These are phyloP conservation scores for Dryoscopus gambensis DNA, from an alignment of 2,113 vertebrate species.

Conservation along the genomic window DNA sequence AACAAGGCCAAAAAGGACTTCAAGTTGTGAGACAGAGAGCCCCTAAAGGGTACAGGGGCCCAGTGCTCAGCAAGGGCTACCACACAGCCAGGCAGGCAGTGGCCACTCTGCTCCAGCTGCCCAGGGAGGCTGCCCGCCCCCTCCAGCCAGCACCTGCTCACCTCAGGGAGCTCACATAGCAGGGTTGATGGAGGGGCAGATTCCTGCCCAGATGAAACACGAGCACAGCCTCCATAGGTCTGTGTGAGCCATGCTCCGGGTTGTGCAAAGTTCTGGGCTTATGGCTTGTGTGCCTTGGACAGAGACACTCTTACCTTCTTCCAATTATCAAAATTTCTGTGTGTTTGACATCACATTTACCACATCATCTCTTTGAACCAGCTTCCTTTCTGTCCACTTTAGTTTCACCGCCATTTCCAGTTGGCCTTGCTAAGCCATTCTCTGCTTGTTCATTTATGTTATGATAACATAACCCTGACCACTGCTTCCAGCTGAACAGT, in stretches of 20 bases:
- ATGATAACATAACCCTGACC: not conserved
- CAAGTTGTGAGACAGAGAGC: not conserved
- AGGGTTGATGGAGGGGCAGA: not conserved
- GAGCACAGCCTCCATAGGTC: fast-evolving
- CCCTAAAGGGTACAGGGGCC: fast-evolving
- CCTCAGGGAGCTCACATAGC: fast-evolving
- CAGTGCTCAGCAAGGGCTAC: not conserved
- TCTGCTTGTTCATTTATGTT: not conserved
- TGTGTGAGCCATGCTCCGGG: fast-evolving
- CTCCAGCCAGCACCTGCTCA: fast-evolving
- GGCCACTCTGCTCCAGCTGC: not conserved
- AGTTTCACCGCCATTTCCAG: not conserved
- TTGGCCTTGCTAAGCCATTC: not conserved
- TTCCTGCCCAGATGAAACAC: not conserved
- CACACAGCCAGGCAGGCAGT: fast-evolving
- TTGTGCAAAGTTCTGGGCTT: not conserved
- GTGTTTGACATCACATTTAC: not conserved
- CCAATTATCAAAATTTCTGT: not conserved
- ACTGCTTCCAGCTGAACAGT: not conserved
- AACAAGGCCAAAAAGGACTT: fast-evolving
- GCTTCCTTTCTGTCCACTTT: not conserved
- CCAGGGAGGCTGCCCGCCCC: fast-evolving
- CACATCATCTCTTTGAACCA: not conserved
- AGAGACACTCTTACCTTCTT: not conserved
- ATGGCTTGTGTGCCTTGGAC: not conserved